Conservation (phyloP, 2,888 invertebrate species). For the Polymixis flavicincta region DNA sequence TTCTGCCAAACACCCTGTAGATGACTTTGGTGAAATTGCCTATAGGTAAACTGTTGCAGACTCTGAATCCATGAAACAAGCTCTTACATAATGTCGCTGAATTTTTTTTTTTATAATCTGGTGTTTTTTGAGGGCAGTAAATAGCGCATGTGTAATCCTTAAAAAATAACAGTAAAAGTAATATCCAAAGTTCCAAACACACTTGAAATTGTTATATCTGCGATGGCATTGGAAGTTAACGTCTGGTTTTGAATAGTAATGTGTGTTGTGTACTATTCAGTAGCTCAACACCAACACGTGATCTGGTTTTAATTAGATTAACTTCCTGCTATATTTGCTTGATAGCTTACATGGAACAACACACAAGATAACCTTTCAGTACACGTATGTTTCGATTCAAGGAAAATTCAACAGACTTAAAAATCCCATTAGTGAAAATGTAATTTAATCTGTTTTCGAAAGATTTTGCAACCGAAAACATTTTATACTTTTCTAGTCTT, state of each 20-base stretch:
- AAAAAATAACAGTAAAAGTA: constrained; percentile 20
- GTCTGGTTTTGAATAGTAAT: constrained; percentile 64
- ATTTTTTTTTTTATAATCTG: constrained; percentile 1
- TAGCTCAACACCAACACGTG: constrained; percentile 67
- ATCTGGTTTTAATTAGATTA: constrained; percentile 76
- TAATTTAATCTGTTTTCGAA: not conserved
- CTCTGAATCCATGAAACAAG: not conserved
- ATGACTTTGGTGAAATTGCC: not conserved
- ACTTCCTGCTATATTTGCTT: constrained; percentile 68
- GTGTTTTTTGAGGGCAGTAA: not conserved
- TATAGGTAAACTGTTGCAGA: not conserved
- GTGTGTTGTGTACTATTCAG: constrained; percentile 44
- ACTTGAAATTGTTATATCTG: constrained; percentile 45
- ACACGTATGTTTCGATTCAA: constrained; percentile 1
- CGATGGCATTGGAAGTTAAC: constrained; percentile 49
- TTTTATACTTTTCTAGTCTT: not conserved
- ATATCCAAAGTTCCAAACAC: constrained; percentile 17
- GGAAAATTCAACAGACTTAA: not conserved
- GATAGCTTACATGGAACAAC: constrained; percentile 30
- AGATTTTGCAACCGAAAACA: not conserved
- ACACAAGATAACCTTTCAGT: constrained; percentile 21
- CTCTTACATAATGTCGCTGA: not conserved
- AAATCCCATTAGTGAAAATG: not conserved
- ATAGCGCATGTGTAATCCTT: no score
- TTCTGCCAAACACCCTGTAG: no score